Conservation (phyloP, 2,888 invertebrate genomes). For the Tridacna crocea region DNA sequence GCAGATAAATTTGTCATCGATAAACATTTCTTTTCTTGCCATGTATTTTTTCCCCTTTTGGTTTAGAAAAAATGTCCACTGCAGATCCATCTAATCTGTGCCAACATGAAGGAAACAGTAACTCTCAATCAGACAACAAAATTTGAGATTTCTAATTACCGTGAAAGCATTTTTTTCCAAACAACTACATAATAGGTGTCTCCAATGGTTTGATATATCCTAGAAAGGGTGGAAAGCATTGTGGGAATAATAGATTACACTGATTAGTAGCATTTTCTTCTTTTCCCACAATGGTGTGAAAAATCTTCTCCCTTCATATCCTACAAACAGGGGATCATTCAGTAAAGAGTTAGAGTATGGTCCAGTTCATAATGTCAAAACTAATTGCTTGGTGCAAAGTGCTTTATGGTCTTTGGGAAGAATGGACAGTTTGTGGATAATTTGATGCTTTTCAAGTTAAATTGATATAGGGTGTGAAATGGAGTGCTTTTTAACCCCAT, state of each 20-base stretch:
- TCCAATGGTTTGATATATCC: no score
- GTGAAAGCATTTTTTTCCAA: no score
- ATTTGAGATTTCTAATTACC: no score
- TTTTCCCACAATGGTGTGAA: background rate
- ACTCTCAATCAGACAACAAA: no score
- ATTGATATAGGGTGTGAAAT: constrained; percentile 57
- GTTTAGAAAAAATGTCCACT: no score
- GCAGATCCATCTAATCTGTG: no score
- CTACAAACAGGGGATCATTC: background rate
- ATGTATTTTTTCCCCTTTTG: no score
- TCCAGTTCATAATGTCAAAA: constrained; percentile 49
- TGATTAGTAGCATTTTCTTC: background rate
- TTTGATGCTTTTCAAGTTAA: constrained; percentile 29
- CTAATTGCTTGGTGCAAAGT: constrained; percentile 45
- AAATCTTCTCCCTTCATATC: background rate
- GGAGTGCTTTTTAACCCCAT: constrained; percentile 1
- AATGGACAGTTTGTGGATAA: constrained; percentile 36
- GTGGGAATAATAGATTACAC: background rate
- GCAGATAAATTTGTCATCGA: no score
- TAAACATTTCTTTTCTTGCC: no score
- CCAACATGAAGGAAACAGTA: no score
- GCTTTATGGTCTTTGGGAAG: constrained; percentile 43
- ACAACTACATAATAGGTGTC: no score
- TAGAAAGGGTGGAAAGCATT: background rate
- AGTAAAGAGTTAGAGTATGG: constrained; percentile 3